Conservation (phyloP, 2,888 invertebrate genomes). For the Hirudinaria manillensis region DNA sequence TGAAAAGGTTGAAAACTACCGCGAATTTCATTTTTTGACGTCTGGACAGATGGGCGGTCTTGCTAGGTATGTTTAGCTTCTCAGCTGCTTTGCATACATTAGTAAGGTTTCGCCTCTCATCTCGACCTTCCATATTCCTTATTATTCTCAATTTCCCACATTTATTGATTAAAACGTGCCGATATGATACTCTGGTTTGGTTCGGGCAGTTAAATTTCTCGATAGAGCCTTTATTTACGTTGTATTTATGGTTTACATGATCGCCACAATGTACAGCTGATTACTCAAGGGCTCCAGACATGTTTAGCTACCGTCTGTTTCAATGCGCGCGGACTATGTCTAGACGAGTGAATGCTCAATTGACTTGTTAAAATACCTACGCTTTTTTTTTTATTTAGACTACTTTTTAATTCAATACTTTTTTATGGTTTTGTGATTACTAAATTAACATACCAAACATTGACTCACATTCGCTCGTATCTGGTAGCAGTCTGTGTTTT, state of each 20-base stretch:
- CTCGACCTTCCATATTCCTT: neutral
- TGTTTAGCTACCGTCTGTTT: constrained; percentile 11
- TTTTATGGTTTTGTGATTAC: too few relatives aligned
- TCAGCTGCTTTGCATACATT: constrained; percentile 30
- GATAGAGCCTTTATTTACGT: neutral
- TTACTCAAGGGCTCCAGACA: constrained; percentile 27
- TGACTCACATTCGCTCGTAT: too few relatives aligned
- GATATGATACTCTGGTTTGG: too few relatives aligned
- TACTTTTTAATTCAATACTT: neutral
- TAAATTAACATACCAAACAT: too few relatives aligned
- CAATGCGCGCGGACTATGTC: constrained; percentile 11
- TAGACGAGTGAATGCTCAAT: neutral
- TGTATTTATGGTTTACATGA: constrained; percentile 25
- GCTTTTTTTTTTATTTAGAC: neutral
- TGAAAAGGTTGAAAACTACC: constrained; percentile 21
- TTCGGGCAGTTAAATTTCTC: neutral
- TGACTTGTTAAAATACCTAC: constrained; percentile 4
- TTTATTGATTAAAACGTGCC: neutral
- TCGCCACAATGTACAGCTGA: constrained; percentile 26
- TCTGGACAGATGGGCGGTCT: constrained; percentile 31
- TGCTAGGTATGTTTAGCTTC: constrained; percentile 30
- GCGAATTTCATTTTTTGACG: constrained; percentile 20
- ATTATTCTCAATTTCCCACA: neutral
- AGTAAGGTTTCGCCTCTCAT: neutral
- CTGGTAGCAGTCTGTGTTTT: too few relatives aligned